Evolutionary conservation across 2,113 vertebrate genomes (phyloP).

Genomic region (Austrofundulus limnaeus): DNA sequence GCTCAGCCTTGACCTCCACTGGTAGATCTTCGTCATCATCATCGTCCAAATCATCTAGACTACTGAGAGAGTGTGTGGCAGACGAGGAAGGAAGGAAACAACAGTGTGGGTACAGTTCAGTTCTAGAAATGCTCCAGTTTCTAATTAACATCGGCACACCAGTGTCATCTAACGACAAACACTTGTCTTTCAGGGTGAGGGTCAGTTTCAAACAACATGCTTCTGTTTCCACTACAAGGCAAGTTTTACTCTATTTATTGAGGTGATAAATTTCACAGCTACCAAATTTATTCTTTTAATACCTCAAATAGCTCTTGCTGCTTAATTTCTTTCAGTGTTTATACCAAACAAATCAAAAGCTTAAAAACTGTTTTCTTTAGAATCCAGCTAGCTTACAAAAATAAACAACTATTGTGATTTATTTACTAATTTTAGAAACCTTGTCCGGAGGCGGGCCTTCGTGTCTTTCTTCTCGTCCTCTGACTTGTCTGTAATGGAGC

Average conservation of each 20-base stretch:
- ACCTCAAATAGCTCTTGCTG: background rate
- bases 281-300: background rate
- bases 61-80: constrained; percentile 67
- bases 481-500: constrained; percentile 83
- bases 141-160: background rate
- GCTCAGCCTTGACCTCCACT: constrained; percentile 96
- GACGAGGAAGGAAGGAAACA: constrained; percentile 72
- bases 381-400: background rate
- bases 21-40: constrained; percentile 88
- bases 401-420: background rate
- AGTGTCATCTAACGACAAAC: background rate
- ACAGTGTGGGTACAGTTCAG: constrained; percentile 59
- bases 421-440: constrained; percentile 78
- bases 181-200: background rate
- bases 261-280: too few relatives aligned
- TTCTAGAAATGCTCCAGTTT: background rate
- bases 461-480: constrained; percentile 94
- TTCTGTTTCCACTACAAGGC: too few relatives aligned
- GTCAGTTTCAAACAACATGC: too few relatives aligned
- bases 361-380: too few relatives aligned
- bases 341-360: background rate
- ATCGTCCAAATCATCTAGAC: constrained; percentile 88
- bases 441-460: constrained; percentile 83
- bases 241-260: too few relatives aligned
- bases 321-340: background rate